These are phyloP conservation scores for Neogobius melanostomus DNA, from an alignment of 2,113 vertebrate genomes.

Conservation along the genomic window DNA sequence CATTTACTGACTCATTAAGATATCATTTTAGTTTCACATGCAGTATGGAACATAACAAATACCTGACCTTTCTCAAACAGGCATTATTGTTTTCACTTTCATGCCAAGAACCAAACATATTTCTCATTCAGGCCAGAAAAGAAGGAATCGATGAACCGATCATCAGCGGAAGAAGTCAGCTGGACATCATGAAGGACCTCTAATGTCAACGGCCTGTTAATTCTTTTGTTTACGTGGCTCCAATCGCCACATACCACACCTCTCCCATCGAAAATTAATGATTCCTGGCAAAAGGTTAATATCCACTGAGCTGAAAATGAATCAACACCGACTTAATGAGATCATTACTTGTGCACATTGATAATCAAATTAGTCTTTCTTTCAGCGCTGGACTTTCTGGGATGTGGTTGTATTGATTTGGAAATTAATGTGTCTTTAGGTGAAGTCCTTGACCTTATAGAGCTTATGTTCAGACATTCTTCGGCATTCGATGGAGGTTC, in stretches of 20 bases:
- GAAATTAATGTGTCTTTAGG: slow-evolving; percentile 64
- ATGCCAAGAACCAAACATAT: background rate
- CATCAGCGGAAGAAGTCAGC: slow-evolving; percentile 52
- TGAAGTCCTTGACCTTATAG: slow-evolving; percentile 58
- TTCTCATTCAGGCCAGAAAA: background rate
- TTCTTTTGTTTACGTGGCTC: slow-evolving; percentile 69
- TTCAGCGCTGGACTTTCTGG: slow-evolving; percentile 56
- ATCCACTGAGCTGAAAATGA: slow-evolving; percentile 80
- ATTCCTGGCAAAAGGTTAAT: slow-evolving; percentile 80
- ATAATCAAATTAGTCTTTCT: slow-evolving; percentile 74
- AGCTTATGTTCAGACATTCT: slow-evolving; percentile 30
- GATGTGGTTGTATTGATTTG: slow-evolving; percentile 67
- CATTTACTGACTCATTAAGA: too few relatives aligned
- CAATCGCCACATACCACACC: slow-evolving; percentile 69
- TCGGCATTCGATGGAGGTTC: background rate
- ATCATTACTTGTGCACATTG: slow-evolving; percentile 78
- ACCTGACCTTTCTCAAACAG: too few relatives aligned
- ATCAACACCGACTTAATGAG: slow-evolving; percentile 79
- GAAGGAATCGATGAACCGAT: slow-evolving; percentile 21
- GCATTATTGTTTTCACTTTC: too few relatives aligned
- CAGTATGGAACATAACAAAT: too few relatives aligned
- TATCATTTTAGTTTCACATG: too few relatives aligned
- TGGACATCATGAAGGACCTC: slow-evolving; percentile 56
- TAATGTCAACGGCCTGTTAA: slow-evolving; percentile 53
- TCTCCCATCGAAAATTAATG: slow-evolving; percentile 76